Evolutionary conservation across 1,140 invertebrate species (phyloP), one percentile per base, ranked within the genome.

Genomic region (Camponotus pennsylvanicus): DNA sequence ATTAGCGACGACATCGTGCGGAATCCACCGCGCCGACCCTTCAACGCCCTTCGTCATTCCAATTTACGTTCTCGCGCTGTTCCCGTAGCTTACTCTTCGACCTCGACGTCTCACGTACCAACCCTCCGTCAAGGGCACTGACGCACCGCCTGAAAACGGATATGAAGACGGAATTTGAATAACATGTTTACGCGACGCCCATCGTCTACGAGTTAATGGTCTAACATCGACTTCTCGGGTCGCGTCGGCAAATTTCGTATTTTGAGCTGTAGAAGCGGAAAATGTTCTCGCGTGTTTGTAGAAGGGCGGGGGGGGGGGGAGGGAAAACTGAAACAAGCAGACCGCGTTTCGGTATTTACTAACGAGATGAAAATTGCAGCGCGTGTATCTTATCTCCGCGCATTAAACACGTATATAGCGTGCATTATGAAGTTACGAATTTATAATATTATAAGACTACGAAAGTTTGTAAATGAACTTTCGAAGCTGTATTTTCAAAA

Each of bases 111-210:
- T 52, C 49, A 61, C 70, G 61, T 77, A 70, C 59, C 69, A 78
- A 63, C 61, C 73, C 69, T 78, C 66, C 76, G 73, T 63, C 76
- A 59, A 82, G 55, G 69, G 55, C 49, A 42, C 75, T 59, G 61
- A 69, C 73, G 77, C 86, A 85, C 79, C 63, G 9, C 11, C 78
- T 87, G 79, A 52, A 79, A 85, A 90, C 90, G 90, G 91, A 92
- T 91, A 92, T 89, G 79, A 92, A 90, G 87, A 87, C 86, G 86
- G 78, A 92, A 92, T 91, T 91, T 85, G 88, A 92, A 91, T 92
- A 92, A 92, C 86, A 89, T 92, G 90, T 91, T 92, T 91, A 89
- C 89, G 85, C 79, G 79, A 37, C 40, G 40, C 55, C 32, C 84
- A 57, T 49, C 79, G 79, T 78, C 82, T 86, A 70, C 69, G 78